Evolutionary conservation across 2,113 vertebrate species (phyloP).

Genomic region (Lutjanus erythropterus): DNA sequence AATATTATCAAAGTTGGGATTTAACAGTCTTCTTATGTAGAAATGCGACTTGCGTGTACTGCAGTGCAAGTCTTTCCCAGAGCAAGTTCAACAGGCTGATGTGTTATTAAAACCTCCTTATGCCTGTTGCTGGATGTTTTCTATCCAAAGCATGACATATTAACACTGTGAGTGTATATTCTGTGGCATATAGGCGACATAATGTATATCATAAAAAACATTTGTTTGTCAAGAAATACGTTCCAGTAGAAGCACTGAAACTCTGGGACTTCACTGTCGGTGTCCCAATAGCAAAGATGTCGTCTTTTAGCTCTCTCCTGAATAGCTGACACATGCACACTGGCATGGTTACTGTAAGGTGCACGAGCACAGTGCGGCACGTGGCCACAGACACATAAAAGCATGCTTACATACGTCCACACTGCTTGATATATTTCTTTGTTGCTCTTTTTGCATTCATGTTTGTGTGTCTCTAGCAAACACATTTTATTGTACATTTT

Average conservation of each 20-base stretch:
- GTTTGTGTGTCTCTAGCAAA: not conserved
- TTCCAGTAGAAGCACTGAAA: not conserved
- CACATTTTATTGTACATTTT: not conserved
- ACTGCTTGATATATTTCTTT: not conserved
- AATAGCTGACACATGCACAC: constrained; percentile 22
- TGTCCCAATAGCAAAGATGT: constrained; percentile 39
- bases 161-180: not conserved
- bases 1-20: not conserved
- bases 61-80: not conserved
- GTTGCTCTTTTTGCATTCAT: not conserved
- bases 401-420: not conserved
- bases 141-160: not conserved
- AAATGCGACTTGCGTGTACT: not conserved
- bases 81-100: not conserved
- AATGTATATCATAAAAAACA: not conserved
- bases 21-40: not conserved
- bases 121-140: not conserved
- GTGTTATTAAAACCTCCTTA: too few species aligned
- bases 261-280: not conserved
- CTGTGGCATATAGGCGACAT: not conserved
- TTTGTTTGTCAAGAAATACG: not conserved
- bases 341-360: constrained; percentile 17
- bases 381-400: not conserved
- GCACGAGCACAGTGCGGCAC: not conserved
- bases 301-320: constrained; percentile 29